These are phyloP conservation scores for Chouioia cunea DNA, from an alignment of 2,888 invertebrate species.

Conservation along the genomic window DNA sequence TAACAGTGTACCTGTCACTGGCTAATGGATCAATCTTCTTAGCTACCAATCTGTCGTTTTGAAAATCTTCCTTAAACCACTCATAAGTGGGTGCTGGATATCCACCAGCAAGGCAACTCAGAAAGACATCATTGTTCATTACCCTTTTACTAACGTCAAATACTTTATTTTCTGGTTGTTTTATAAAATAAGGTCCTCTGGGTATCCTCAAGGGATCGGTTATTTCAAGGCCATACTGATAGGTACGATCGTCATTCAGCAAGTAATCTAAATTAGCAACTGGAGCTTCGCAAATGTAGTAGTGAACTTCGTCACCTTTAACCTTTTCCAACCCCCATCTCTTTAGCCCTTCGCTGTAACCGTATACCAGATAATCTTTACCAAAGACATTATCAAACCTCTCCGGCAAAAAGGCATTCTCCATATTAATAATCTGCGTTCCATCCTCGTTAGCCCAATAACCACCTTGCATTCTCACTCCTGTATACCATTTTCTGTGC, in stretches of 20 bases:
- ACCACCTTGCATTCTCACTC: constrained; percentile 81
- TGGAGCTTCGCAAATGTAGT: constrained; percentile 91
- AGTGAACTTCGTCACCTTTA: constrained; percentile 80
- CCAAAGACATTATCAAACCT: constrained; percentile 69
- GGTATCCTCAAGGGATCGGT: constrained; percentile 85
- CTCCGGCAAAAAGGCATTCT: constrained; percentile 85
- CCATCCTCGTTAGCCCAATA: constrained; percentile 90
- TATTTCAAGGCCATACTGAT: constrained; percentile 88
- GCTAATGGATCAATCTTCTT: constrained; percentile 82
- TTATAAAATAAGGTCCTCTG: constrained; percentile 88
- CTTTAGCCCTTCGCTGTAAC: constrained; percentile 72
- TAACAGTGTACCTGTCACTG: constrained; percentile 84
- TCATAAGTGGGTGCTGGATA: constrained; percentile 91
- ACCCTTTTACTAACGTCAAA: constrained; percentile 84
- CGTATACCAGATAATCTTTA: constrained; percentile 84
- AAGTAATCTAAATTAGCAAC: constrained; percentile 79
- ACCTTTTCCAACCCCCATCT: constrained; percentile 89
- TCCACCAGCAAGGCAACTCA: constrained; percentile 87
- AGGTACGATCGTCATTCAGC: constrained; percentile 81
- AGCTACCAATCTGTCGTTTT: constrained; percentile 81
- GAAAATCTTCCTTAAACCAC: constrained; percentile 91
- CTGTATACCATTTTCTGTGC: constrained; percentile 88
- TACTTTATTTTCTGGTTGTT: constrained; percentile 85
- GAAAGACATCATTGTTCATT: constrained; percentile 79
- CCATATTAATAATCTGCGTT: constrained; percentile 81